Evolutionary conservation across 2,113 vertebrate genomes (phyloP).

Genomic region (Ranitomeya imitator): DNA sequence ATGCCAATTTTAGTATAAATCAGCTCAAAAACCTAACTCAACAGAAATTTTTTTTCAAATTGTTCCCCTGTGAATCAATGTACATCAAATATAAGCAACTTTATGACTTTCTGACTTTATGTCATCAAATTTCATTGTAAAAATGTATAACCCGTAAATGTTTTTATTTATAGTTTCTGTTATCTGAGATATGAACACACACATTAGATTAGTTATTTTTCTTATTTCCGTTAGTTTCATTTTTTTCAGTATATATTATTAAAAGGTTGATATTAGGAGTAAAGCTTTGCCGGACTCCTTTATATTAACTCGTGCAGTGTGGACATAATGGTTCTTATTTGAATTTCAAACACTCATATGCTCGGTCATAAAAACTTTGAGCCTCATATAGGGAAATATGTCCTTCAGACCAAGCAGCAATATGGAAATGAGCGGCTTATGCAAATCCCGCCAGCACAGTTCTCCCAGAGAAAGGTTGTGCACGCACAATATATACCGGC

Average conservation of each 20-base stretch:
- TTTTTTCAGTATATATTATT: too few relatives aligned
- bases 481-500: not conserved
- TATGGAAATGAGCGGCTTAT: conserved; percentile 54
- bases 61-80: too few relatives aligned
- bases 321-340: conserved; percentile 47
- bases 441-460: conserved; percentile 29
- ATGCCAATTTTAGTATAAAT: too few relatives aligned
- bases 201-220: not conserved
- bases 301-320: not conserved
- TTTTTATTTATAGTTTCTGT: not conserved
- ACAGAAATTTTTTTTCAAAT: too few relatives aligned
- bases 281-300: not conserved
- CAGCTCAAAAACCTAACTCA: too few relatives aligned
- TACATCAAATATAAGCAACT: too few relatives aligned
- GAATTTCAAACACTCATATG: conserved; percentile 49
- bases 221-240: not conserved
- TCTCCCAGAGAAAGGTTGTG: not conserved
- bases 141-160: too few relatives aligned
- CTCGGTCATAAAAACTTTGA: conserved; percentile 39
- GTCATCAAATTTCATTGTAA: too few relatives aligned
- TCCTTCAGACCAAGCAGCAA: conserved; percentile 39
- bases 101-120: too few relatives aligned
- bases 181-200: not conserved
- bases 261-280: conserved; percentile 24
- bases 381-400: conserved; percentile 52